Base-by-base conservation (phyloP, 2,797 vertebrate species). In the Harpagifer antarcticus region DNA sequence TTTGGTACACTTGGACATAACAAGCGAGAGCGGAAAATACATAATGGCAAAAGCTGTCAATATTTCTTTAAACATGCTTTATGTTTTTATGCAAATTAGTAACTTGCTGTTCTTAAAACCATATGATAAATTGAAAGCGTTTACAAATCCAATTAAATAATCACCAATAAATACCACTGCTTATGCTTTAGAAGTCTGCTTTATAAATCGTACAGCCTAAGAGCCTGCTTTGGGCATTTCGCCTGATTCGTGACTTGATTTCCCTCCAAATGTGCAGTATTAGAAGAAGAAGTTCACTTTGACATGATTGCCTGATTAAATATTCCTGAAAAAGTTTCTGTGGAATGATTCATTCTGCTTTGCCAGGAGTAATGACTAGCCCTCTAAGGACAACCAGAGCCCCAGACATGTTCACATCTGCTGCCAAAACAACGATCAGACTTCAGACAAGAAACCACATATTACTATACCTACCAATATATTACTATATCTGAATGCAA, bases 281-380 rank as follows among this genome's bases (percentile, higher is more conserved):
- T 27, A 27, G 27, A 27, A 49, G 12, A 64, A 12, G n/a, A 68
- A 3, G 10, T 60, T 20, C 19, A n/a, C 47, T 37, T 11, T 20
- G 37, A 40, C 12, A 19, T 8, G 0, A 33, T 7, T 12, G 15
- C 3, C 1, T 27, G 67, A 71, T 67, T 44, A 52, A 16, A 10
- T n/a, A 54, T 47, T 48, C 13, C 1, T 17, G n/a, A 37, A 72
- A 47, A 57, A 3, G 3, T 74, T 53, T 58, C 43, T 1, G 23
- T 1, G 2, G 5, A 53, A 55, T 56, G 20, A 75, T 69, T 81
- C 0, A 27, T 63, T 42, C n/a, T 16, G 20, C 9, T 27, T 33
- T 56, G 62, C 42, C 70, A 60, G 27, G 23, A 50, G 15, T 37
- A 19, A 9, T 70, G 15, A 59, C 42, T n/a, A 17, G 40, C 49